Percentiles rank a stretch among this genome's conserved stretches.
Evolutionary conservation across 1,140 invertebrate species (phyloP).

Genomic region (Lasioglossum baleicum): DNA sequence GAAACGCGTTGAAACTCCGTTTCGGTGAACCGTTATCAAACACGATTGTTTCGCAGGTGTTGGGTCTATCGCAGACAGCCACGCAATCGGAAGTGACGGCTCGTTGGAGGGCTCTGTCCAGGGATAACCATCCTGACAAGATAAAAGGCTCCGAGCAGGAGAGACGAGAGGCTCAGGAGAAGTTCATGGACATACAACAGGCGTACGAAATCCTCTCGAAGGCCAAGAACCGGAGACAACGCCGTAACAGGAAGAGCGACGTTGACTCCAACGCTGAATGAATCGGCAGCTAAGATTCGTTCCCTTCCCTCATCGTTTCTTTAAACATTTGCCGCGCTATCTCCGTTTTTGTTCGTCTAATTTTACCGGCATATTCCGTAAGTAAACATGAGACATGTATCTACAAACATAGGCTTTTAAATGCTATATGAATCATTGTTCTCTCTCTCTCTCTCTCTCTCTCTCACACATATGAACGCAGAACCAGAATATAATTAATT

Average conservation of each 20-base stretch:
- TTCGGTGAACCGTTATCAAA: background rate
- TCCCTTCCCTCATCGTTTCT: no score
- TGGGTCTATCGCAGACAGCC: conserved; percentile 87
- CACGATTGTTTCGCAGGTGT: conserved; percentile 79
- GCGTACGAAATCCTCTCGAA: conserved; percentile 94
- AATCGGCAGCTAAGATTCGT: background rate
- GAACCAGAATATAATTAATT: no score
- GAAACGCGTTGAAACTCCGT: no score
- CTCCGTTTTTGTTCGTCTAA: no score
- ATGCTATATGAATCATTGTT: no score
- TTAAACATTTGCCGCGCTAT: background rate
- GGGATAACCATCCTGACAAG: conserved; percentile 96
- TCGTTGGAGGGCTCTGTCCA: conserved; percentile 89
- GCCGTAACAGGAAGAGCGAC: conserved; percentile 85
- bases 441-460: no score
- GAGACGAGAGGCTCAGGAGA: conserved; percentile 86
- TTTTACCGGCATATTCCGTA: no score
- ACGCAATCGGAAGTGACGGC: conserved; percentile 92
- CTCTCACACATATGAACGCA: no score
- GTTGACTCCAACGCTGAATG: background rate
- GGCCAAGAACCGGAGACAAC: conserved; percentile 87
- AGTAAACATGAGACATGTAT: no score
- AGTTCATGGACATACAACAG: conserved; percentile 95
- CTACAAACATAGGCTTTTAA: no score
- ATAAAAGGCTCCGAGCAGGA: conserved; percentile 85